These are phyloP conservation scores for Parnassius mnemosyne DNA, from an alignment of 2,888 invertebrate species.

Conservation along the genomic window DNA sequence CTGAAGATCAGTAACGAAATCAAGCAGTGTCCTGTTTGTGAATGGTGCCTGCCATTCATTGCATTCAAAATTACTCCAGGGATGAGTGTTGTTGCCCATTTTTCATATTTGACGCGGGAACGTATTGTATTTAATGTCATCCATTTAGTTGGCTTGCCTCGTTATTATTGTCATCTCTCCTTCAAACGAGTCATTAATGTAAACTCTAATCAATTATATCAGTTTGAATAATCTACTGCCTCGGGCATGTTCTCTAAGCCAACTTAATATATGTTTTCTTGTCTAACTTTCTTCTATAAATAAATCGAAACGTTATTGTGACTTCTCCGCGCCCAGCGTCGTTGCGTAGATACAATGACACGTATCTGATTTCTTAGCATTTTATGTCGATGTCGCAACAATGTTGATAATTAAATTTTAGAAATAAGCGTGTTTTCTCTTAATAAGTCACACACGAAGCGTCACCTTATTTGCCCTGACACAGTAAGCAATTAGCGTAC, in stretches of 20 bases:
- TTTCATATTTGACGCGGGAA: slow-evolving; percentile 66
- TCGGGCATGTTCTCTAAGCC: slow-evolving; percentile 10
- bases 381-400: slow-evolving; percentile 65
- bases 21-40: slow-evolving; percentile 44
- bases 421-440: slow-evolving; percentile 59
- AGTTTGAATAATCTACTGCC: slow-evolving; percentile 33
- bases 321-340: slow-evolving; percentile 28
- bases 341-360: slow-evolving; percentile 5
- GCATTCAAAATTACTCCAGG: slow-evolving; percentile 46
- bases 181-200: slow-evolving; percentile 59
- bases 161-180: slow-evolving; percentile 54
- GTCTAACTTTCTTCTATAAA: slow-evolving; percentile 50
- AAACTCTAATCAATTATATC: slow-evolving; percentile 60
- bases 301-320: slow-evolving; percentile 53
- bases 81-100: slow-evolving; percentile 61
- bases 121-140: slow-evolving; percentile 61
- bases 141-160: slow-evolving; percentile 63
- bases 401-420: slow-evolving; percentile 76
- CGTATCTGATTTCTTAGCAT: slow-evolving; percentile 49
- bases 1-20: slow-evolving; percentile 40
- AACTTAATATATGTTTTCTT: slow-evolving; percentile 28
- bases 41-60: slow-evolving; percentile 51
- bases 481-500: slow-evolving; percentile 66
- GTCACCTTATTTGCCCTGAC: slow-evolving; percentile 58
- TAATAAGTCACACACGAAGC: slow-evolving; percentile 74